A percentile compares a stretch with the other conserved stretches of the same genome.
Evolutionary conservation across 1,140 invertebrate species (phyloP).

Genomic region (Fopius arisanus): DNA sequence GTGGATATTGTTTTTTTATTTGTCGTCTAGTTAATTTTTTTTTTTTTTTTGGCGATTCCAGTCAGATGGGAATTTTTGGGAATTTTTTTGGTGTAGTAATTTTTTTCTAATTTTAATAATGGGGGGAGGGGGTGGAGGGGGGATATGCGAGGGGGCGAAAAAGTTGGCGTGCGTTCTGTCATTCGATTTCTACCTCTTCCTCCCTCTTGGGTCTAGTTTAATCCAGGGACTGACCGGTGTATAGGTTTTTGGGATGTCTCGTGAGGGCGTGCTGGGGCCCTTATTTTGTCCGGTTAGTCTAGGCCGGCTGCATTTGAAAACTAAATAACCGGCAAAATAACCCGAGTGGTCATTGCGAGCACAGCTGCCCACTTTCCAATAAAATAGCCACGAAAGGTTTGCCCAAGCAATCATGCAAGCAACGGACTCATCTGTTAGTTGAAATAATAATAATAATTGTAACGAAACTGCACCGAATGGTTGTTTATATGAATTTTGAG

Average conservation of each 20-base stretch:
- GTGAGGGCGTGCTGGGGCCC: constrained; percentile 1
- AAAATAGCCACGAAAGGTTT: constrained; percentile 29
- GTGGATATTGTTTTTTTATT: no score
- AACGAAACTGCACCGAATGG: background rate
- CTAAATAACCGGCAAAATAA: constrained; percentile 28
- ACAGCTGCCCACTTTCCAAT: constrained; percentile 57
- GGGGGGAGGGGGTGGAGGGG: no score
- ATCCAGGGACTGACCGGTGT: constrained; percentile 16
- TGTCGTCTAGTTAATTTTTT: no score
- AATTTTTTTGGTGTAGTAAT: no score
- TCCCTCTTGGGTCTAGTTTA: no score
- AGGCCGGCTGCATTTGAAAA: constrained; percentile 46
- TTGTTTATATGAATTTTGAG: background rate
- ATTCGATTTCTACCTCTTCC: background rate
- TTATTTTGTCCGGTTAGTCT: constrained; percentile 42
- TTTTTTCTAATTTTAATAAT: no score
- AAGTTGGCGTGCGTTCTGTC: constrained; percentile 46
- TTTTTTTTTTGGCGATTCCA: background rate
- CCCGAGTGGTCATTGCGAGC: constrained; percentile 48
- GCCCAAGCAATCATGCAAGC: constrained; percentile 19
- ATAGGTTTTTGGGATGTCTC: constrained; percentile 19
- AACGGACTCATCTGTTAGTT: constrained; percentile 25
- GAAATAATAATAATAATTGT: background rate
- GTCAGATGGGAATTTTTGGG: no score
- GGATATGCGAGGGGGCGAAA: no score